Percentiles rank a stretch among this genome's conserved stretches.
These are phyloP conservation scores for Thalassarche chlororhynchos DNA, from an alignment of 2,113 vertebrate genomes.

Conservation along the genomic window DNA sequence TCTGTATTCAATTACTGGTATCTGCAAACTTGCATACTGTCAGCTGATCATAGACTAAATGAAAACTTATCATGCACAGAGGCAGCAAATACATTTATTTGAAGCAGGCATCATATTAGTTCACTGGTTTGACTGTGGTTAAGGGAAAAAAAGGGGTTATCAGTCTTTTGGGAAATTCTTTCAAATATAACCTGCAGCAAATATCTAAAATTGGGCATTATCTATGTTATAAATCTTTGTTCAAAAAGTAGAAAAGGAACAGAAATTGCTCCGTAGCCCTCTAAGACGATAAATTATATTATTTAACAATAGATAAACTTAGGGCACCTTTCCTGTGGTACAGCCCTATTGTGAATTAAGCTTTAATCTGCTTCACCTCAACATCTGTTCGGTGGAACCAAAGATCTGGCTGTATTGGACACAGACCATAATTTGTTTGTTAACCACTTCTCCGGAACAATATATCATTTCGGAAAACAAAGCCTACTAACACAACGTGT, in stretches of 20 bases:
- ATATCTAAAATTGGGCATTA: constrained; percentile 81
- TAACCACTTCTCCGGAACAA: constrained; percentile 76
- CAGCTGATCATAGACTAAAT: constrained; percentile 78
- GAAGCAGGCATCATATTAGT: constrained; percentile 76
- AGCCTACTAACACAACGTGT: constrained; percentile 71
- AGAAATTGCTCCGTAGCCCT: constrained; percentile 86
- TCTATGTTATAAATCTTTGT: constrained; percentile 75
- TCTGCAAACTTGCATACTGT: constrained; percentile 83
- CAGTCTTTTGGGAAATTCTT: constrained; percentile 67
- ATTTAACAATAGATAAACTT: constrained; percentile 92
- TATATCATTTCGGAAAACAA: constrained; percentile 83
- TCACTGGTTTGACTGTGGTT: constrained; percentile 65
- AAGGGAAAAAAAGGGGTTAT: constrained; percentile 31
- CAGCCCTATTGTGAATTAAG: constrained; percentile 83
- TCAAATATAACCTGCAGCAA: constrained; percentile 46
- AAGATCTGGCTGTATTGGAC: constrained; percentile 63
- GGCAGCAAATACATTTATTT: constrained; percentile 80
- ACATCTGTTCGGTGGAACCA: constrained; percentile 53
- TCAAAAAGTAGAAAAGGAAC: constrained; percentile 77
- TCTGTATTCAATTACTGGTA: constrained; percentile 82
- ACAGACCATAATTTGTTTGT: constrained; percentile 78
- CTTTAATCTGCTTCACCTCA: constrained; percentile 74
- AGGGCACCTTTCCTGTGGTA: constrained; percentile 85
- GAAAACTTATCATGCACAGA: constrained; percentile 78
- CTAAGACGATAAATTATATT: constrained; percentile 91